Conservation (phyloP, 2,888 invertebrate genomes). For the Leucania comma region DNA sequence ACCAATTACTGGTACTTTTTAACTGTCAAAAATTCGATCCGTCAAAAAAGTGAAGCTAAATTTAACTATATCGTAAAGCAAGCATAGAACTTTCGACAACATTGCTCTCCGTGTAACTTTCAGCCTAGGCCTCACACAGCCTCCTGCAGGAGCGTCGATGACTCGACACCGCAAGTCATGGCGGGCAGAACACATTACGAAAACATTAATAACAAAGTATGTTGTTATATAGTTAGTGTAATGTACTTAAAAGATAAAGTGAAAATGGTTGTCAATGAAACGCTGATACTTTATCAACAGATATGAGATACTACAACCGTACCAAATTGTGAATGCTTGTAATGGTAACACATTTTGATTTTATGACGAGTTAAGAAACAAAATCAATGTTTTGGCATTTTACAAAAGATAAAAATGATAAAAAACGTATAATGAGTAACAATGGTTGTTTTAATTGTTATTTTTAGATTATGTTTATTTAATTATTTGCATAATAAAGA, state of each 20-base stretch:
- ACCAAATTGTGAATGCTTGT: slow-evolving; percentile 41
- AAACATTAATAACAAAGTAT: neutral
- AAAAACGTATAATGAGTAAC: neutral
- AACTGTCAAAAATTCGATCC: no score
- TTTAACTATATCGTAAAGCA: no score
- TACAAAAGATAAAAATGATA: slow-evolving; percentile 16
- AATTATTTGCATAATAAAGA: neutral
- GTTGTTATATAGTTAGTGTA: slow-evolving; percentile 10
- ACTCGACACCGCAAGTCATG: neutral
- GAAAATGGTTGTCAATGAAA: slow-evolving; percentile 46
- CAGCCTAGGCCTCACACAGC: no score
- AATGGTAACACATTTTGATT: slow-evolving; percentile 33
- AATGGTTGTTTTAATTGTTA: neutral
- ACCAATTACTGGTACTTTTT: no score
- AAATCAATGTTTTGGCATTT: slow-evolving; percentile 30
- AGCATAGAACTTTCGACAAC: no score
- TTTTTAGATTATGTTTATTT: neutral
- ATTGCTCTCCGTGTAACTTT: no score
- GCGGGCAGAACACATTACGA: no score
- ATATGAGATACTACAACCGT: slow-evolving; percentile 19
- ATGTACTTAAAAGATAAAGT: slow-evolving; percentile 42
- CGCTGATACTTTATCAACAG: slow-evolving; percentile 29
- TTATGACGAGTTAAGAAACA: slow-evolving; percentile 12
- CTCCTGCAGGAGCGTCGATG: neutral
- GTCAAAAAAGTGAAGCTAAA: no score